Evolutionary conservation across 1,140 invertebrate species (phyloP).

Genomic region (Cydia fagiglandana): DNA sequence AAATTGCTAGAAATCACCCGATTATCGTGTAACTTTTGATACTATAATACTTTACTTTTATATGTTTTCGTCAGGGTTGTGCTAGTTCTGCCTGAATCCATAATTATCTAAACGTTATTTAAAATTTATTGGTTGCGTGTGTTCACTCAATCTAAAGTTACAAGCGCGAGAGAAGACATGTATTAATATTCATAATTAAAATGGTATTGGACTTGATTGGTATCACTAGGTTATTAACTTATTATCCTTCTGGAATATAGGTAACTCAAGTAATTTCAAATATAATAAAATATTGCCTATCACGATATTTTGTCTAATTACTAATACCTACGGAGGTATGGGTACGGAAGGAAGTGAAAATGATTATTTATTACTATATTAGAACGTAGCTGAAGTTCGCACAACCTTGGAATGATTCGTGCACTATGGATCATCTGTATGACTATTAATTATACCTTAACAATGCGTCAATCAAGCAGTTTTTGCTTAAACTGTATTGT

Average conservation of each 20-base stretch:
- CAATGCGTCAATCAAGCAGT: constrained; percentile 19
- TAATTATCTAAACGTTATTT: not conserved
- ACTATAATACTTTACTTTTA: constrained; percentile 44
- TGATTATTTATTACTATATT: not conserved
- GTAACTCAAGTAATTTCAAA: not conserved
- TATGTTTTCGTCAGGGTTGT: constrained; percentile 48
- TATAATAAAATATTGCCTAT: not conserved
- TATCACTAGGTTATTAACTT: too few relatives aligned
- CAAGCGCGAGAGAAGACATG: not conserved
- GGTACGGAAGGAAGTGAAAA: constrained; percentile 15
- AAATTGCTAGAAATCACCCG: constrained; percentile 69
- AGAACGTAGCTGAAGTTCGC: not conserved
- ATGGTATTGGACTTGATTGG: not conserved
- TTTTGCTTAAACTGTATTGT: constrained; percentile 6
- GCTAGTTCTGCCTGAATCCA: not conserved
- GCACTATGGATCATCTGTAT: constrained; percentile 7
- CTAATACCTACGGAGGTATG: not conserved
- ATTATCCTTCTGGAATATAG: too few relatives aligned
- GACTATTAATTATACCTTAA: constrained; percentile 24
- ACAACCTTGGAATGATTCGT: constrained; percentile 19
- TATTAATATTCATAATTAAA: not conserved
- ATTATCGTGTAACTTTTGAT: constrained; percentile 62
- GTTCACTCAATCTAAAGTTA: not conserved
- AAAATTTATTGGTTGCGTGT: not conserved
- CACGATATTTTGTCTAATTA: not conserved